phyloP scores from a whole-genome alignment of 2,888 invertebrate species.

The Osmoderma eremita region DNA sequence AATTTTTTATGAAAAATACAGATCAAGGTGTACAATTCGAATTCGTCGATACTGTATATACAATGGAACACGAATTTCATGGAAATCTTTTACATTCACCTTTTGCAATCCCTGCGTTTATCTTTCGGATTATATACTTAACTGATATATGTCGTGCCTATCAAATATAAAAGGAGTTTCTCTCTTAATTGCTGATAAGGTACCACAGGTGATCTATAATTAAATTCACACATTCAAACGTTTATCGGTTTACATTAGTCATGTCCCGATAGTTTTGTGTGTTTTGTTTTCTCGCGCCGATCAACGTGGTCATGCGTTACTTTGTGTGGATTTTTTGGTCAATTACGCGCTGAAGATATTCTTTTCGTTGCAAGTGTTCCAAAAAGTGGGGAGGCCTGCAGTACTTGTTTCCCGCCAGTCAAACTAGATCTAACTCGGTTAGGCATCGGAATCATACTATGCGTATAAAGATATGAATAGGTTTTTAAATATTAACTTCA shows the following conservation, averaged over 20 bases:
- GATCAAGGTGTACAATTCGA: no score
- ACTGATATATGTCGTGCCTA: not conserved
- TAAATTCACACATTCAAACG: not conserved
- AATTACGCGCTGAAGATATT: constrained; percentile 7
- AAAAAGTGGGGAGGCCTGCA: constrained; percentile 27
- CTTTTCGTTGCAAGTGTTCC: constrained; percentile 15
- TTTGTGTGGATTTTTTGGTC: not conserved
- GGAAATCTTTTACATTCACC: no score
- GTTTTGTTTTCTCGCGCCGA: not conserved
- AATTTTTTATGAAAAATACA: no score
- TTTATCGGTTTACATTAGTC: not conserved
- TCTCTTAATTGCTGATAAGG: not conserved
- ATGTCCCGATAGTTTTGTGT: not conserved
- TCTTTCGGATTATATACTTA: no score
- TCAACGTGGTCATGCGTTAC: not conserved
- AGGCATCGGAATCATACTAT: constrained; percentile 16
- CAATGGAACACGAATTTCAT: no score
- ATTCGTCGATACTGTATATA: no score
- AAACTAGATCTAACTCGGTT: constrained; percentile 15
- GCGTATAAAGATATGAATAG: not conserved
- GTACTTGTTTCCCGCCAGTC: constrained; percentile 20
- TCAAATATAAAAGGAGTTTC: not conserved
- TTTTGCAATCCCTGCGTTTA: no score
- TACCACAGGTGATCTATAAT: constrained; percentile 10
- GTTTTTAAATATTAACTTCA: not conserved